Evolutionary conservation across 2,113 vertebrate genomes (phyloP), one percentile per base, ranked within the genome.

Genomic region (Strigops habroptila): DNA sequence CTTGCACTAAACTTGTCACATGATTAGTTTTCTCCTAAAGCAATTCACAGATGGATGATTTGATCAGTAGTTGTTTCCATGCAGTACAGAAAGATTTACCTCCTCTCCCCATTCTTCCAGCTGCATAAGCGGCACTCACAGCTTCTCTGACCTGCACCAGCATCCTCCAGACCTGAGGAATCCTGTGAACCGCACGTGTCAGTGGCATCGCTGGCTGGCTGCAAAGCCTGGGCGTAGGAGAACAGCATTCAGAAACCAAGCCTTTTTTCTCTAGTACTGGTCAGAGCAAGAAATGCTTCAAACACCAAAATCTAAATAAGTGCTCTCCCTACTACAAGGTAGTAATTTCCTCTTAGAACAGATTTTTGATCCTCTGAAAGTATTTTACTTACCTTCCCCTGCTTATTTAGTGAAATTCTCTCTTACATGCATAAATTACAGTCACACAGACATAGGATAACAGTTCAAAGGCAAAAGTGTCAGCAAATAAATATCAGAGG

Each of bases 401-500:
- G 48, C 46, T 69, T 63, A 59, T 85, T 86, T 90, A 83, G 39
- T 44, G 73, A 75, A 81, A 81, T 81, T 67, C 27, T 59, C 27
- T 69, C 85, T 91, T 74, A 74, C 44, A 69, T 83, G n/a, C 64
- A 63, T 62, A 92, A 95, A 81, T 75, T 87, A 92, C 7, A 93
- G 89, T 51, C 59, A 81, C 25, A 48, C 30, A 94, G 35, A 49
- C 41, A 48, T 14, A 31, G 51, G 4, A 33, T 69, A 91, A 86
- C 35, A 53, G 51, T n/a, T 90, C 76, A 91, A 60, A 90, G 64
- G 80, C 71, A 95, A 78, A 39, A 60, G 39, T 31, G 35, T 41
- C 46, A 77, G 51, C 12, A 39, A 88, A 84, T 83, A 92, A 94
- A 64, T 62, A 73, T 57, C 49, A 92, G 33, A 79, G 19, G 65